Conservation (phyloP, 1,140 invertebrate genomes). For the Drosophila biarmipes region DNA sequence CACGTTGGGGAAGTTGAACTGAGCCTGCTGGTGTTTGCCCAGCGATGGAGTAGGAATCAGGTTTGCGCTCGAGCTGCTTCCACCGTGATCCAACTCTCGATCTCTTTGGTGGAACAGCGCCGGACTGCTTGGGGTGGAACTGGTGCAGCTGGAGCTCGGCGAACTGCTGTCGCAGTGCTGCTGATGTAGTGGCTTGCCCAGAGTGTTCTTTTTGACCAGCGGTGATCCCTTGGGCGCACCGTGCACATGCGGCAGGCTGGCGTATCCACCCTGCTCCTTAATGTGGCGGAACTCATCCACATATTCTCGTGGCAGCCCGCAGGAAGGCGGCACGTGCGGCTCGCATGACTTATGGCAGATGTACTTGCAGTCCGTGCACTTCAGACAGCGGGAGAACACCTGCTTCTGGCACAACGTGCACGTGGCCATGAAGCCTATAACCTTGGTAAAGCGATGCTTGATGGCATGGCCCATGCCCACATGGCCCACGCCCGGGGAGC, state of each 20-base stretch:
- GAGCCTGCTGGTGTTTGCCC: constrained; percentile 85
- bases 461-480: constrained; percentile 95
- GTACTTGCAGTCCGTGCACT: constrained; percentile 98
- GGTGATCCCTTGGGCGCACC: constrained; percentile 84
- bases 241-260: constrained; percentile 44
- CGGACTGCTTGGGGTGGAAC: constrained; percentile 97
- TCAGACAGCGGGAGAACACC: constrained; percentile 93
- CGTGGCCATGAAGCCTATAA: constrained; percentile 94
- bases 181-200: constrained; percentile 52
- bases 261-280: constrained; percentile 86
- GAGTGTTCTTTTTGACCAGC: constrained; percentile 65
- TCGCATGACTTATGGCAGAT: constrained; percentile 95
- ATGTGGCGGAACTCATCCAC: constrained; percentile 91
- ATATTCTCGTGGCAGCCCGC: constrained; percentile 93
- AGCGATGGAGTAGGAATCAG: constrained; percentile 31
- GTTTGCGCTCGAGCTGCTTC: constrained; percentile 75
- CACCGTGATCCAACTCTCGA: constrained; percentile 45
- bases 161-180: constrained; percentile 93
- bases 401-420: constrained; percentile 96
- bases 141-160: constrained; percentile 97
- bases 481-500: constrained; percentile 90
- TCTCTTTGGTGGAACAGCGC: constrained; percentile 88
- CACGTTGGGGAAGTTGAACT: constrained; percentile 93
- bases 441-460: constrained; percentile 95
- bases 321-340: constrained; percentile 95